Evolutionary conservation across 1,140 invertebrate genomes (phyloP).

Genomic region (Drosophila biarmipes): DNA sequence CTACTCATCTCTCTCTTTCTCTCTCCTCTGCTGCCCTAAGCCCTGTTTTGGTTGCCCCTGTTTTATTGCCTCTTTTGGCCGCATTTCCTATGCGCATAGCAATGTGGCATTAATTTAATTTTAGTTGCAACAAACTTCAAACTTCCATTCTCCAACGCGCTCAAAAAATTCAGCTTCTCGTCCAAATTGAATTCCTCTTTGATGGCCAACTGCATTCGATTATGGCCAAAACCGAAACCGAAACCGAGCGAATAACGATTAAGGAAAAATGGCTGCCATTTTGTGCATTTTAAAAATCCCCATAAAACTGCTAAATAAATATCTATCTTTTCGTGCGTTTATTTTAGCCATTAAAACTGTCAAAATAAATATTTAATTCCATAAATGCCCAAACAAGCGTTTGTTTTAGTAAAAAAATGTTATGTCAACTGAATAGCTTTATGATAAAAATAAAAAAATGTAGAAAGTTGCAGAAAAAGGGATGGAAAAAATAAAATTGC

Average conservation of each 20-base stretch:
- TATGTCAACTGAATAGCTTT: no score
- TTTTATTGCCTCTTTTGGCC: constrained; percentile 29
- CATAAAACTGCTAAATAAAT: constrained; percentile 4
- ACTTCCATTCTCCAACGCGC: constrained; percentile 6
- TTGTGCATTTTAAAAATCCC: neutral
- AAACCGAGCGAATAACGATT: constrained; percentile 2
- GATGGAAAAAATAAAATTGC: no score
- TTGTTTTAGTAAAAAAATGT: neutral
- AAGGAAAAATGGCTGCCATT: constrained; percentile 8
- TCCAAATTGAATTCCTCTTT: constrained; percentile 17
- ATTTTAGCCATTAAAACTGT: neutral
- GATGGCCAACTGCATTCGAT: constrained; percentile 21
- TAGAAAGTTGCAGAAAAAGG: neutral
- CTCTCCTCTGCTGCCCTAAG: neutral
- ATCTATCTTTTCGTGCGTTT: neutral
- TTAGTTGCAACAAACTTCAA: constrained; percentile 40
- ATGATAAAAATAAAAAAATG: neutral
- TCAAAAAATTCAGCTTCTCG: constrained; percentile 14
- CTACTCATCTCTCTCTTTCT: neutral
- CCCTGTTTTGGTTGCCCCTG: constrained; percentile 1
- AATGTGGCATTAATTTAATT: constrained; percentile 64
- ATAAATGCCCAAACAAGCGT: neutral
- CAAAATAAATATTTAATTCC: constrained; percentile 3
- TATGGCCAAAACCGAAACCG: neutral
- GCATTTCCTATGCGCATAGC: constrained; percentile 51